Percentiles rank a stretch among this genome's conserved stretches.
phyloP scores from a whole-genome alignment of 35 echinoderm and acorn worm species.

The Ptychodera flava region DNA sequence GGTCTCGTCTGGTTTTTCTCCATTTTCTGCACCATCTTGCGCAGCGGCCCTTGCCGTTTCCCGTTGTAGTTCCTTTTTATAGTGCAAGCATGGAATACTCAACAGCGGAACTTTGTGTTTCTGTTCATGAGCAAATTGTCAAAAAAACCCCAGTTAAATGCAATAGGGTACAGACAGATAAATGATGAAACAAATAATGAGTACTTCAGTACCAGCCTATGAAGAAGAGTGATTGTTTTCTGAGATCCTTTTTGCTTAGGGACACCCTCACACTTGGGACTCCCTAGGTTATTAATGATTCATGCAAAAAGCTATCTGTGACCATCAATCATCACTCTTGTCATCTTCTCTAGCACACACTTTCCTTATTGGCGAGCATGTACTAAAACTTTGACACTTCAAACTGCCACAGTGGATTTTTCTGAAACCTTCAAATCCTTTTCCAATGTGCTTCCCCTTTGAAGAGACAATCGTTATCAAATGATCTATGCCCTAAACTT shows the following conservation, averaged over 20 bases:
- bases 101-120: slow-evolving; percentile 61
- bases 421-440: too few relatives aligned
- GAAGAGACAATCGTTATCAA: too few relatives aligned
- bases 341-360: too few relatives aligned
- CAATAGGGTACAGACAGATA: too few relatives aligned
- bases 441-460: too few relatives aligned
- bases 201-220: not conserved
- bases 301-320: too few relatives aligned
- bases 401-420: too few relatives aligned
- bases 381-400: not conserved
- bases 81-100: slow-evolving; percentile 81
- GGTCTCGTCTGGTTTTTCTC: too few relatives aligned
- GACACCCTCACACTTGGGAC: not conserved
- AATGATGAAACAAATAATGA: slow-evolving; percentile 11
- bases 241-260: not conserved
- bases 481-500: too few relatives aligned
- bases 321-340: too few relatives aligned
- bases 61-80: slow-evolving; percentile 35
- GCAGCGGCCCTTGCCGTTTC: slow-evolving; percentile 3
- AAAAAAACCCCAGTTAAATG: too few relatives aligned
- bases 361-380: not conserved
- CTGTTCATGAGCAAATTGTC: too few relatives aligned
- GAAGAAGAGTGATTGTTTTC: not conserved
- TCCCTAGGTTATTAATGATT: not conserved
- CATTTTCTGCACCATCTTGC: not conserved